These are phyloP conservation scores for Ptychobarbus kaznakovi DNA, from an alignment of 2,797 vertebrate species.

Conservation along the genomic window DNA sequence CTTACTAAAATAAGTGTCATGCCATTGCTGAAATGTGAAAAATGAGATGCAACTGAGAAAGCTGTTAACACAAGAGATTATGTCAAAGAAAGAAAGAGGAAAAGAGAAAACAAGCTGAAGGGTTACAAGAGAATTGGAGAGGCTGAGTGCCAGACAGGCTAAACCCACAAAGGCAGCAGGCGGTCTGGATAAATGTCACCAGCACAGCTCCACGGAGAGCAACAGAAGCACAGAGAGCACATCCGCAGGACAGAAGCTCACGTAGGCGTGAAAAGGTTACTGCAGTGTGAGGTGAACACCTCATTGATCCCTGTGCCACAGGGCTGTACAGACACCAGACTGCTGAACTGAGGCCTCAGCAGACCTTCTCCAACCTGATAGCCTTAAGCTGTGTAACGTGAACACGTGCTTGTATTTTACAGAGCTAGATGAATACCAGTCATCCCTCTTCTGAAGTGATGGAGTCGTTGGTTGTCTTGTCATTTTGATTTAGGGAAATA, in stretches of 20 bases:
- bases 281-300: constrained; percentile 57
- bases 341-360: constrained; percentile 45
- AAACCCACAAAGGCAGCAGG: constrained; percentile 56
- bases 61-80: background rate
- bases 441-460: background rate
- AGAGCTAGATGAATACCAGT: background rate
- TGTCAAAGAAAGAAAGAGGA: background rate
- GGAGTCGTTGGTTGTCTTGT: constrained; percentile 11
- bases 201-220: constrained; percentile 53
- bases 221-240: constrained; percentile 50
- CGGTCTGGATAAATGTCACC: constrained; percentile 66
- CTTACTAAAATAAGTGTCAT: background rate
- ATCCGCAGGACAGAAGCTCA: constrained; percentile 60
- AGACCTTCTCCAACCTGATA: constrained; percentile 41
- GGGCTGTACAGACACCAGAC: constrained; percentile 49
- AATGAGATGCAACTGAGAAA: constrained; percentile 23
- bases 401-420: background rate
- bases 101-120: constrained; percentile 37
- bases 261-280: constrained; percentile 65
- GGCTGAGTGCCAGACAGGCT: constrained; percentile 41
- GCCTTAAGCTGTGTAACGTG: constrained; percentile 13
- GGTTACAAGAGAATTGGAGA: constrained; percentile 31
- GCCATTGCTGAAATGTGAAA: background rate
- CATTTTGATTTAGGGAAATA: constrained; percentile 28
- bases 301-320: constrained; percentile 62